Base-by-base conservation (phyloP, 37 sponge, comb jelly and placozoan species). In the Tethya wilhelma region DNA sequence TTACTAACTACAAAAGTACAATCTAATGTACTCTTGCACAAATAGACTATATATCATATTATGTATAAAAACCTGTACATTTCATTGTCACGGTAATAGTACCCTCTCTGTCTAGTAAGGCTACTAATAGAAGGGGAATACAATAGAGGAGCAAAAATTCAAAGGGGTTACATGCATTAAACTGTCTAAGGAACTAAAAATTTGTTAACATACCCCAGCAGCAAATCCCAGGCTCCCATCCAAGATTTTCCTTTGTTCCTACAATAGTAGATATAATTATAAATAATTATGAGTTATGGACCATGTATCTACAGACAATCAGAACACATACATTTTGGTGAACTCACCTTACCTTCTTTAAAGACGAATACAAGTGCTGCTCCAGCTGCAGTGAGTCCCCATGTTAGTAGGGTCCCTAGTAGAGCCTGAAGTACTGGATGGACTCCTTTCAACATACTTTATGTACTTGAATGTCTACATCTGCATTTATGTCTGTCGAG, bases 361-460 rank as follows among this genome's bases (percentile, higher is more conserved):
- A 93, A 82, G 3, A 98, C 46, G 67, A 98, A 91, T 25, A 98
- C 98, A 25, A 95, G 72, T 9, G 86, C 91, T 49, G 96, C 77
- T 46, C 98, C 98, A 38, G 84, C 79, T 29, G 98, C 98, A 36
- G 98, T 98, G 28, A 98, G 80, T 9, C 92, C 96, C 98, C 98
- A 98, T 0, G 98, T 98, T 44, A 98, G 85, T 29, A 88, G 60
- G 0, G 98, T 98, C 26, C 98, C 98, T 49, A 91, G 37, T 37
- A 95, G 56, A 4, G 95, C 69, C 84, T 95, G 95, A 40, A 82
- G n/a, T 3, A 88, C 23, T 44, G 89, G 82, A 37, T 56, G 67
- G 63, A 60, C 69, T 11, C 85, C 85, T 29, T 44, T 40, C 70
- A 84, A 20, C 85, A 84, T 84, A 9, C 2, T 29, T 41, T 25